A percentile compares a stretch with the other conserved stretches of the same genome.
phyloP scores from a whole-genome alignment of 2,888 invertebrate genomes.

The Idaea aversata region DNA sequence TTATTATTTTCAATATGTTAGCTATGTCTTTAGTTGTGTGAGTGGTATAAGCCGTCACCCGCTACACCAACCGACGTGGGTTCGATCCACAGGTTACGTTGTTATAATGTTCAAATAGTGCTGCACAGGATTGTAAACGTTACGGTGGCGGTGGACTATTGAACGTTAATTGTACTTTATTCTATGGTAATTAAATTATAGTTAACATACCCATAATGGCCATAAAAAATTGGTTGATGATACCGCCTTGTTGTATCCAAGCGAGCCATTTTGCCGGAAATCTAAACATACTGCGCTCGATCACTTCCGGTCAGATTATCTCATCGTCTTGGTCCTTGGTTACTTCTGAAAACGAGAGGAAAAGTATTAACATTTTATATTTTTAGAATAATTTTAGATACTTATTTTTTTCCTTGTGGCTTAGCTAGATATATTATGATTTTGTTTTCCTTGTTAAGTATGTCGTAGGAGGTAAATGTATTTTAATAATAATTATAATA shows the following conservation, averaged over 20 bases:
- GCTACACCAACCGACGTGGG: too few relatives aligned
- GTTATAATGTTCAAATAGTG: too few relatives aligned
- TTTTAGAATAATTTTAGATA: neutral
- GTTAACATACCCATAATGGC: constrained; percentile 73
- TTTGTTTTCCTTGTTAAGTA: neutral
- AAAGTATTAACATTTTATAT: neutral
- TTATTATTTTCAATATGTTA: too few relatives aligned
- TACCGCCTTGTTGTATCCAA: constrained; percentile 60
- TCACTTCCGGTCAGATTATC: constrained; percentile 34
- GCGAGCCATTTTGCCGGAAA: constrained; percentile 61
- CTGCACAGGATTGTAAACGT: too few relatives aligned
- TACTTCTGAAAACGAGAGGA: constrained; percentile 23
- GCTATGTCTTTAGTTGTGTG: too few relatives aligned
- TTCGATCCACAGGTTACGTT: too few relatives aligned
- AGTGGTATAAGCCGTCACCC: too few relatives aligned
- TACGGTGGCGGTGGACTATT: too few relatives aligned
- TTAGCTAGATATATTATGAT: neutral
- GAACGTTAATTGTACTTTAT: too few relatives aligned
- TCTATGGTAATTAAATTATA: too few relatives aligned
- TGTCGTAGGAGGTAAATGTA: too few relatives aligned
- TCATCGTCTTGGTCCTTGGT: constrained; percentile 34
- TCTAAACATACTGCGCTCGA: constrained; percentile 51
- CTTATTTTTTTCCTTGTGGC: neutral
- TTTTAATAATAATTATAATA: too few relatives aligned
- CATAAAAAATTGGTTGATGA: constrained; percentile 69